Evolutionary conservation across 2,113 vertebrate genomes (phyloP), one percentile per base, ranked within the genome.

Genomic region (Trichomycterus rosablanca): DNA sequence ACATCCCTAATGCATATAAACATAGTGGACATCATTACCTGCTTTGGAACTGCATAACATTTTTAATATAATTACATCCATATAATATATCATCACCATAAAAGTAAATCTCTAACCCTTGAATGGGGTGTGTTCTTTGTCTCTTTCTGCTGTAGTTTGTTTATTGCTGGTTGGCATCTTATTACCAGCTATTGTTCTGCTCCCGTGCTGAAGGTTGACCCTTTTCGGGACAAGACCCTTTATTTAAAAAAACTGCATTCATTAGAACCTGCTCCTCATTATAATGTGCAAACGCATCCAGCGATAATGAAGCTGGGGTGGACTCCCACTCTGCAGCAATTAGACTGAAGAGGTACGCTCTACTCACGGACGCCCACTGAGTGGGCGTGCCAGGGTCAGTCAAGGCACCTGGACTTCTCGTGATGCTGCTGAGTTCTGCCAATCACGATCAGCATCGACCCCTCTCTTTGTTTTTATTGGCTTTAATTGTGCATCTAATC

Each of bases 201-300:
- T 71, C 76, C 66, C 66, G 68, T 45, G 64, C 77, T 78, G 46
- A 62, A 78, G 80, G 78, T 81, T 67, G 56, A 57, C 63, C 68
- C 75, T 68, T 57, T 68, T 68, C 68, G 42, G 72, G 57, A 42
- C 55, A 53, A 71, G 67, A 54, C 64, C 66, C 74, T 73, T 75
- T n/a, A n/a, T n/a, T n/a, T n/a, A n/a, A 68, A 69, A 57, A 59
- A 64, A 75, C 70, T 68, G 63, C 72, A 79, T 75, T 81, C 75
- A 72, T 83, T 74, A 84, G 59, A 70, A 76, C 57, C 58, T 58
- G 55, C 58, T 48, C 59, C 83, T 87, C 84, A 81, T 86, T 87
- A 86, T 79, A 82, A 74, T 48, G 51, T 51, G 51, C 40, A 26
- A 55, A 52, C 44, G 11, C 22, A 30, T 48, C 42, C 30, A 45